A percentile compares a stretch with the other conserved stretches of the same genome.
These are phyloP conservation scores for Eupithecia dodoneata DNA, from an alignment of 2,888 invertebrate species.

Conservation along the genomic window DNA sequence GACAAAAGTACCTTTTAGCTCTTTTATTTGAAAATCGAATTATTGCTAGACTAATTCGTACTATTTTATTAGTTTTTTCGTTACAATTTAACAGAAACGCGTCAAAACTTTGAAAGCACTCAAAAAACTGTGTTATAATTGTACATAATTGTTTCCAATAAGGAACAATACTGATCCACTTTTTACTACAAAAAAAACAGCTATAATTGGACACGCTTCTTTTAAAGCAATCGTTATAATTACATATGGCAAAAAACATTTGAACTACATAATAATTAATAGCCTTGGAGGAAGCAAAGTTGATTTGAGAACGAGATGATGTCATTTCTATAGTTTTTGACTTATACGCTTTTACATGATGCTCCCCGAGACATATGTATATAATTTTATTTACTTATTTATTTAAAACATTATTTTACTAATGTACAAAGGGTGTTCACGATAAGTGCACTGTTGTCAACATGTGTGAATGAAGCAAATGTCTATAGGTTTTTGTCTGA, in stretches of 20 bases:
- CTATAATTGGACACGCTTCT: slow-evolving; percentile 32
- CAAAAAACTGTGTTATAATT: not conserved
- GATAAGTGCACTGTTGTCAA: not conserved
- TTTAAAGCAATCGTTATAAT: slow-evolving; percentile 26
- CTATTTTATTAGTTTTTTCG: not conserved
- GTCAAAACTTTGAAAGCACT: not conserved
- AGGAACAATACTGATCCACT: slow-evolving; percentile 25
- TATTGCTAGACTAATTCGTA: not conserved
- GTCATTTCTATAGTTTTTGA: not conserved
- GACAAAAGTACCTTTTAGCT: not conserved
- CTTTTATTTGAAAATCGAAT: not conserved
- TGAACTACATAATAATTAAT: slow-evolving; percentile 34
- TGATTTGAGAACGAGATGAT: slow-evolving; percentile 8
- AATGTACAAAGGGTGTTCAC: not conserved
- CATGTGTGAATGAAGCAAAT: not conserved
- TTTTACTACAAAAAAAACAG: slow-evolving; percentile 24
- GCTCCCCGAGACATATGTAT: not conserved
- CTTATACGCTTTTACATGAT: slow-evolving; percentile 2
- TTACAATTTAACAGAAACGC: not conserved
- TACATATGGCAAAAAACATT: slow-evolving; percentile 22
- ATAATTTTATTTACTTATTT: too few species aligned
- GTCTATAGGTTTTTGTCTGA: not conserved
- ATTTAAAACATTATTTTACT: too few species aligned
- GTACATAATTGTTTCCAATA: slow-evolving; percentile 21
- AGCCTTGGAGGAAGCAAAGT: slow-evolving; percentile 14